Percentiles rank a stretch among this genome's conserved stretches.
Evolutionary conservation across 2,797 vertebrate species (phyloP).

Genomic region (Bovichtus variegatus): DNA sequence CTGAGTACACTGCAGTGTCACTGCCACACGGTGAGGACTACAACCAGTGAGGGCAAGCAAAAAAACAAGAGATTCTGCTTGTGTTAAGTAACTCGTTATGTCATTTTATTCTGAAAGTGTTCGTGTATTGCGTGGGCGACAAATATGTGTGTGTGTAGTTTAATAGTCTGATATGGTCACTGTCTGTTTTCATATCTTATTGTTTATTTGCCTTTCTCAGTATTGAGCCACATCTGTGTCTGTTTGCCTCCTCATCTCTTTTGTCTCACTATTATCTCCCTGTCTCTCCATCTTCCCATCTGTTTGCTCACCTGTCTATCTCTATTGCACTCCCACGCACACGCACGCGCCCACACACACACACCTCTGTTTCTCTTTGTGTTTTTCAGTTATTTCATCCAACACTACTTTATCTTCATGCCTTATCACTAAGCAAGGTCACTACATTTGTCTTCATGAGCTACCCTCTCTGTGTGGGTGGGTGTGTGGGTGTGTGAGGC

Average conservation of each 20-base stretch:
- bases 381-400: slow-evolving; percentile 73
- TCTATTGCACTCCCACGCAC: slow-evolving; percentile 9
- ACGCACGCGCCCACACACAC: slow-evolving; percentile 7
- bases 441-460: slow-evolving; percentile 85
- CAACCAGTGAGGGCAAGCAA: too few species aligned
- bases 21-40: neutral
- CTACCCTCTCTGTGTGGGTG: slow-evolving; percentile 45
- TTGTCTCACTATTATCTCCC: slow-evolving; percentile 22
- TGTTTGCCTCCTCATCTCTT: slow-evolving; percentile 39
- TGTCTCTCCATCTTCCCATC: slow-evolving; percentile 37
- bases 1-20: neutral
- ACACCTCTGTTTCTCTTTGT: slow-evolving; percentile 45
- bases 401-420: slow-evolving; percentile 79
- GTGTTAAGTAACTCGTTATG: neutral
- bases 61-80: neutral
- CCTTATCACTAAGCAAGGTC: slow-evolving; percentile 83
- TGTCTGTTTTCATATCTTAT: slow-evolving; percentile 30
- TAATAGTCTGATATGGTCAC: slow-evolving; percentile 3
- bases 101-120: neutral
- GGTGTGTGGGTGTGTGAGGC: slow-evolving; percentile 41
- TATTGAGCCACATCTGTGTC: slow-evolving; percentile 46
- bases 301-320: slow-evolving; percentile 38
- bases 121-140: neutral
- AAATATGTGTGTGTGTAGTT: neutral
- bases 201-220: slow-evolving; percentile 41